Evolutionary conservation across 2,113 vertebrate genomes (phyloP), one percentile per base, ranked within the genome.

Genomic region (Apodemus speciosus): DNA sequence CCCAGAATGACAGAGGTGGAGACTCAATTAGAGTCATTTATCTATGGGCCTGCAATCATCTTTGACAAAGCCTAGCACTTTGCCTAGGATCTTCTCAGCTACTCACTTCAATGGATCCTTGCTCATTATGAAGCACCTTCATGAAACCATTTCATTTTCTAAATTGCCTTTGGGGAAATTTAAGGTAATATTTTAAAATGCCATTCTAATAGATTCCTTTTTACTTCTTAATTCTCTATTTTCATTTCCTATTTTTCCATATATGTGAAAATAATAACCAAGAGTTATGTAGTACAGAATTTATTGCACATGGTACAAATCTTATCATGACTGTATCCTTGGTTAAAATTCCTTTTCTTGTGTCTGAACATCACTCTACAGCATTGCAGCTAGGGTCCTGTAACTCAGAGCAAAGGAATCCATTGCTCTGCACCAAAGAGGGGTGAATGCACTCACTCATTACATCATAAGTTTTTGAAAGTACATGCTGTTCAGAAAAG

Each of bases 161-260:
- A 81, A 93, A 64, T 43, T 87, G 3, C 4, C 32, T 91, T 2
- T 25, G 53, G 25, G 46, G 1, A 1, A 51, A 88, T 88, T 91
- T 90, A 69, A 23, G 86, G 14, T 46, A 69, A 69, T 89, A 72
- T 89, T 94, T 85, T 32, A 13, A 80, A 76, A 88, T 88, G 32
- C 0, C 1, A 69, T 51, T 38, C 18, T 43, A 40, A 62, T 27
- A 56, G 14, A 60, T 62, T 38, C 35, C 6, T 56, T 56, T 56
- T 23, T 56, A 38, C 20, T 66, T 2, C 16, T 6, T 1, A 49
- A 46, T 2, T 21, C 1, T 40, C 58, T 85, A 38, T 76, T 64
- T 2, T 2, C 23, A 76, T 71, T 85, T 95, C 79, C 51, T 49
- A 9, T 71, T 68, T 88, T 15, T 49, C 51, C 6, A 4, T 15